phyloP scores from a whole-genome alignment of 2,888 invertebrate genomes.

The Sicus ferrugineus region DNA sequence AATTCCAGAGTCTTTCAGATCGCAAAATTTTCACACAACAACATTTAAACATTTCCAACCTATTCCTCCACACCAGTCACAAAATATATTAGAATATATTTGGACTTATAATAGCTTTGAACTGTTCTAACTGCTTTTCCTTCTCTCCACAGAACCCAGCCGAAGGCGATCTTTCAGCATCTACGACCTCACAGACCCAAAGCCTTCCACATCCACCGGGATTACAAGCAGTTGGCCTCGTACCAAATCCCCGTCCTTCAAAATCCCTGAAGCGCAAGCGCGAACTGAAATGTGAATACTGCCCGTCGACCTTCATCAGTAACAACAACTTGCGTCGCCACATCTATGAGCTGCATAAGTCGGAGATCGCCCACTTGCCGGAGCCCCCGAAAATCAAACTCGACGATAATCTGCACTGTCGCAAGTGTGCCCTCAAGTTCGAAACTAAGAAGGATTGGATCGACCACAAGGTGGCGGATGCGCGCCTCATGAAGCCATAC shows the following conservation, averaged over 20 bases:
- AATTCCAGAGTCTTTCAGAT: conserved; percentile 10
- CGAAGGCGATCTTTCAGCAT: conserved; percentile 42
- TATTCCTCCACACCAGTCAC: conserved; percentile 62
- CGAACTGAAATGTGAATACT: conserved; percentile 63
- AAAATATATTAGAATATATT: conserved; percentile 46
- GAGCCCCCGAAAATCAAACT: conserved; percentile 57
- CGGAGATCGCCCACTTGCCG: conserved; percentile 58
- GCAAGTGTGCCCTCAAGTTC: conserved; percentile 59
- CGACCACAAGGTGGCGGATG: conserved; percentile 62
- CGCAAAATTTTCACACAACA: conserved; percentile 36
- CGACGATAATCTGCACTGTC: conserved; percentile 59
- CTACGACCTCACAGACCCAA: conserved; percentile 45
- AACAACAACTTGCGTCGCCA: conserved; percentile 63
- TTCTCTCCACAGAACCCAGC: conserved; percentile 40
- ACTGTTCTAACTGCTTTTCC: conserved; percentile 38
- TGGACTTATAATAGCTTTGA: conserved; percentile 4
- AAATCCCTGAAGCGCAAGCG: conserved; percentile 59
- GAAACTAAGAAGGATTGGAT: conserved; percentile 61
- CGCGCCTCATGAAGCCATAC: conserved; percentile 58
- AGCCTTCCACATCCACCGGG: conserved; percentile 55
- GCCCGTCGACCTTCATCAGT: conserved; percentile 63
- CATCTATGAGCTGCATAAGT: conserved; percentile 63
- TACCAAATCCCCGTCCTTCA: conserved; percentile 53
- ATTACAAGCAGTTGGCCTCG: conserved; percentile 59
- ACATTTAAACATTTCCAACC: conserved; percentile 40